Evolutionary conservation across 1,140 invertebrate genomes (phyloP).

Genomic region (Lordiphosa clarofinis): DNA sequence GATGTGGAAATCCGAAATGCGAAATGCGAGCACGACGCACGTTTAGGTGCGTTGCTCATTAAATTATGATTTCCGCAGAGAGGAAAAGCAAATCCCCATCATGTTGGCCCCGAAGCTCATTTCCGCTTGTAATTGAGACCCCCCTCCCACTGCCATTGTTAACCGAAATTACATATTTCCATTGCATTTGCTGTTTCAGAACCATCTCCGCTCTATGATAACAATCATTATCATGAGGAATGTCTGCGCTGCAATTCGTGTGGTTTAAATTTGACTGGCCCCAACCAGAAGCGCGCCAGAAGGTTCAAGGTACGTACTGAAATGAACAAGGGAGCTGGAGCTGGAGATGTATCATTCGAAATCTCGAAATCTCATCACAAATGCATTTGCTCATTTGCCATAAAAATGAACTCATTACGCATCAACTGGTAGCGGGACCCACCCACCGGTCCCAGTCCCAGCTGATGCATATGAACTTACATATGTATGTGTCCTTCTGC

Average conservation of each 20-base stretch:
- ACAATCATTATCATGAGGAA: constrained; percentile 97
- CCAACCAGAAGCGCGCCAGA: constrained; percentile 86
- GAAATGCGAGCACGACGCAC: too few species aligned
- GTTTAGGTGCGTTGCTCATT: constrained; percentile 37
- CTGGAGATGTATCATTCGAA: too few species aligned
- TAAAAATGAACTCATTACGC: constrained; percentile 53
- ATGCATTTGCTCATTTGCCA: constrained; percentile 63
- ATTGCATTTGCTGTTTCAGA: constrained; percentile 82
- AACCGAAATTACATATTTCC: neutral
- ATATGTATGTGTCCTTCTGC: neutral
- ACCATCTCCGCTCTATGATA: constrained; percentile 93
- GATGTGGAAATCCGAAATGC: too few species aligned
- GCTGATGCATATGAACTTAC: constrained; percentile 17
- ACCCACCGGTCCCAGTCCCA: neutral
- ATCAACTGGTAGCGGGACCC: constrained; percentile 33
- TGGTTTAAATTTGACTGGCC: constrained; percentile 93
- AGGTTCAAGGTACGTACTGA: constrained; percentile 81
- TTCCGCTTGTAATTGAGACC: constrained; percentile 70
- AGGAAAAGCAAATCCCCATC: too few species aligned
- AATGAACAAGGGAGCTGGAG: neutral
- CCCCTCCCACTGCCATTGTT: constrained; percentile 13
- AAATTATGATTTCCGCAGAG: constrained; percentile 67
- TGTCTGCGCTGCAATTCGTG: constrained; percentile 97
- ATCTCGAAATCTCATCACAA: constrained; percentile 52
- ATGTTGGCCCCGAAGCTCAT: constrained; percentile 32